A percentile compares a stretch with the other conserved stretches of the same genome.
These are phyloP conservation scores for Mimachlamys varia DNA, from an alignment of 2,888 invertebrate species.

Conservation along the genomic window DNA sequence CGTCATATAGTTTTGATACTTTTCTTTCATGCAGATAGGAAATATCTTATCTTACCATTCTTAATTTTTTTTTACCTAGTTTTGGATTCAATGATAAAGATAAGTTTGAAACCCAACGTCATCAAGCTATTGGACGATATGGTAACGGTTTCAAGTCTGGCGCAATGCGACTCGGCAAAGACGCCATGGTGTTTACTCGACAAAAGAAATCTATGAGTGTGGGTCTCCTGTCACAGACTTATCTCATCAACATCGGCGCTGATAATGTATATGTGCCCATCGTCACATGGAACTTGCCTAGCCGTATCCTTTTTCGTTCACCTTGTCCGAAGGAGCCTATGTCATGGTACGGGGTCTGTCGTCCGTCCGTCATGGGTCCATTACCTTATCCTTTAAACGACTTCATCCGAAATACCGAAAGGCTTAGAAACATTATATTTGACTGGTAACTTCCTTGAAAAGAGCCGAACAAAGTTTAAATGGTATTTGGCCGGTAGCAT, in stretches of 20 bases:
- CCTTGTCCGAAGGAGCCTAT: no score
- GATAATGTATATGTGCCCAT: constrained; percentile 79
- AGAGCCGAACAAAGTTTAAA: no score
- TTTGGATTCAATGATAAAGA: constrained; percentile 80
- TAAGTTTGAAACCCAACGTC: constrained; percentile 62
- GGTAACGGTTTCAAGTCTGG: constrained; percentile 81
- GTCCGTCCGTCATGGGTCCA: no score
- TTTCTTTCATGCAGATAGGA: no score
- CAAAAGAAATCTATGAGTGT: constrained; percentile 67
- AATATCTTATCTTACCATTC: neutral
- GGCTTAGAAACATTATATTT: no score
- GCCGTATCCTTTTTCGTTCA: constrained; percentile 76
- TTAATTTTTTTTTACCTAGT: constrained; percentile 58
- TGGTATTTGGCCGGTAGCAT: no score
- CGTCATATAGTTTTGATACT: no score
- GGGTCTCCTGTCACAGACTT: constrained; percentile 79
- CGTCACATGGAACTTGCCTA: constrained; percentile 70
- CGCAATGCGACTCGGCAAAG: constrained; percentile 79
- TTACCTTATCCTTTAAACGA: no score
- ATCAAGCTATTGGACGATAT: constrained; percentile 78
- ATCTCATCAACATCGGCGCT: constrained; percentile 68
- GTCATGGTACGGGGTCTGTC: no score
- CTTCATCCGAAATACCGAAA: no score
- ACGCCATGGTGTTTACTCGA: constrained; percentile 79
- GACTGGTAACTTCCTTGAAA: no score